Conservation (phyloP, 2,797 vertebrate genomes). For the Smutsia temminckii region DNA sequence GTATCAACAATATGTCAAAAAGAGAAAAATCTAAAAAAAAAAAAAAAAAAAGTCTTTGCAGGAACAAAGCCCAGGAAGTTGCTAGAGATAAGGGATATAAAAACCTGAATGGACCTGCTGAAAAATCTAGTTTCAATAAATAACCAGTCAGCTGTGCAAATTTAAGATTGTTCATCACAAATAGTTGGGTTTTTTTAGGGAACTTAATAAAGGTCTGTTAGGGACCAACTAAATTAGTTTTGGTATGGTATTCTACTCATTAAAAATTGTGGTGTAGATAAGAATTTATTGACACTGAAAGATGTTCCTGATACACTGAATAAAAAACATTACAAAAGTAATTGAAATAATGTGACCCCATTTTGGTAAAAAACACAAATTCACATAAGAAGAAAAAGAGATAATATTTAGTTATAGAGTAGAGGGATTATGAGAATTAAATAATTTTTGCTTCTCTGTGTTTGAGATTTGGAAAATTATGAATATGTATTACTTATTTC, state of each 20-base stretch:
- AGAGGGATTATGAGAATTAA: background rate
- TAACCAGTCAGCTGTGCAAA: background rate
- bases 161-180: background rate
- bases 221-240: background rate
- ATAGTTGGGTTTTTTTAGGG: background rate
- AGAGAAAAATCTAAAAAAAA: too few relatives aligned
- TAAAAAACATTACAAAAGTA: background rate
- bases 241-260: background rate
- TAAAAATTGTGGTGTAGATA: background rate
- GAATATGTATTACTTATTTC: background rate
- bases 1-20: too few relatives aligned
- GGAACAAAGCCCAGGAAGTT: background rate
- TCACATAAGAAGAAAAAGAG: background rate
- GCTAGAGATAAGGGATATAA: background rate
- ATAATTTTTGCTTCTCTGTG: background rate
- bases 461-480: background rate
- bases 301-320: background rate
- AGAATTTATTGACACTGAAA: background rate
- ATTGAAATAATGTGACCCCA: background rate
- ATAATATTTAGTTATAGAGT: background rate
- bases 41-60: background rate
- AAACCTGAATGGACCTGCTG: background rate
- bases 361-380: background rate
- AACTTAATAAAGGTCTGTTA: background rate
- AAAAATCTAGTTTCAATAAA: background rate